Base-by-base conservation (phyloP, 1,140 invertebrate genomes). In the Trialeurodes vaporariorum region DNA sequence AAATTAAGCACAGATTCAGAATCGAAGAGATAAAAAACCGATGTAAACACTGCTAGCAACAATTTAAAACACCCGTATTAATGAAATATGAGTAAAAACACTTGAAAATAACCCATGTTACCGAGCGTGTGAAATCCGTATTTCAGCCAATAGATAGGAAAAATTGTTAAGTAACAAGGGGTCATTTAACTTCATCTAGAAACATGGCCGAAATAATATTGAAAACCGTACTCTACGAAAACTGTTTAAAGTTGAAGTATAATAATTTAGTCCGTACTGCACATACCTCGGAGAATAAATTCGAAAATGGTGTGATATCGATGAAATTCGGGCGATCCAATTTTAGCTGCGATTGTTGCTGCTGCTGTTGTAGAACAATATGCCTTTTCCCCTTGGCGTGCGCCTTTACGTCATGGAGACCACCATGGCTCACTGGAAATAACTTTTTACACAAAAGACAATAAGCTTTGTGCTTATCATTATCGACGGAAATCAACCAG, bases 331-430 rank as follows among this genome's bases (percentile, higher is more conserved):
- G 25, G 25, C 60, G 60, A 23, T 61, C 60, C n/a, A 23, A 11
- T 61, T 61, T 61, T 5, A 23, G n/a, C n/a, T 23, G n/a, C 22
- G 34, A 49, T 49, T 49, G 34, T 49, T 49, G 34, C 5, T 71
- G 65, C 62, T 71, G 70, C 61, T 67, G 27, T 66, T 72, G 70
- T 59, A 76, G 67, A 65, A 63, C 67, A 62, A 72, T 72, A 69
- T 76, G 76, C 69, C 74, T 73, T 73, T 77, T 77, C 65, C 74
- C 74, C 67, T 76, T 76, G 68, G 73, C 76, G 69, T 77, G 75
- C 27, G 76, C 72, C 68, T 74, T 75, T 62, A 76, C 76, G 69
- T 76, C 74, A 68, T 76, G 72, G 63, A 76, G 65, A 22, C 74
- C 75, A 59, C 76, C 74, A 70, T 76, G 76, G 63, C 74, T 72